Base-by-base conservation (phyloP, 2,113 vertebrate species). In the Oreochromis aureus region DNA sequence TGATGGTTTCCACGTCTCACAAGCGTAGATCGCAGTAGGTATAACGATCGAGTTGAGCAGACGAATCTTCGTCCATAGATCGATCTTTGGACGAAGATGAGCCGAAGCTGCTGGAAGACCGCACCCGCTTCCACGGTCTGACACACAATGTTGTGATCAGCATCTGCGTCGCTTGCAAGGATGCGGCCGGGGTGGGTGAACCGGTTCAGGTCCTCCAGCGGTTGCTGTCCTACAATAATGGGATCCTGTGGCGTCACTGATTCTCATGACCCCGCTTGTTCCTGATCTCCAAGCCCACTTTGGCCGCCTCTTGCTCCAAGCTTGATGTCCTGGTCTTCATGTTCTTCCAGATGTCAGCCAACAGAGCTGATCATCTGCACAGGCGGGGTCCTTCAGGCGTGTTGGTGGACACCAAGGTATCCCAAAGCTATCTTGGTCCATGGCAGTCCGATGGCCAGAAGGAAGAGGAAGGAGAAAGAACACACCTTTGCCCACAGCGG, bases 321-420 rank as follows among this genome's bases (percentile, higher is more conserved):
- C 5, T 61, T 61, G 30, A 34, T 19, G 30, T 63, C 30, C 2
- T 4, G 18, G 16, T 63, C 18, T 36, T 36, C 10, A 63, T 63
- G 1, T n/a, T 36, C 59, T 63, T n/a, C 59, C 59, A 11, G 59
- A 63, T 19, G 30, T 19, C 16, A 63, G 10, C 10, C 32, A 63
- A 63, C 59, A 36, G 27, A 36, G 59, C 59, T 32, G 32, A 63
- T 12, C 18, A 36, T 36, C 59, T n/a, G 32, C 59, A 34, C 30
- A 34, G 16, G 16, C 30, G 6, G 59, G 32, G 59, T n/a, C 59
- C 59, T 34, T 63, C 5, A 19, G 59, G 0, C 16, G 2, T 61
- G 30, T 11, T 2, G 30, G 30, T 63, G 59, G 16, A 0, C 19
- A 1, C 59, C 59, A 63, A 36, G 2, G 32, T 63, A 63, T n/a